Evolutionary conservation across 1,140 invertebrate genomes (phyloP).

Genomic region (Platyscapa corneri): DNA sequence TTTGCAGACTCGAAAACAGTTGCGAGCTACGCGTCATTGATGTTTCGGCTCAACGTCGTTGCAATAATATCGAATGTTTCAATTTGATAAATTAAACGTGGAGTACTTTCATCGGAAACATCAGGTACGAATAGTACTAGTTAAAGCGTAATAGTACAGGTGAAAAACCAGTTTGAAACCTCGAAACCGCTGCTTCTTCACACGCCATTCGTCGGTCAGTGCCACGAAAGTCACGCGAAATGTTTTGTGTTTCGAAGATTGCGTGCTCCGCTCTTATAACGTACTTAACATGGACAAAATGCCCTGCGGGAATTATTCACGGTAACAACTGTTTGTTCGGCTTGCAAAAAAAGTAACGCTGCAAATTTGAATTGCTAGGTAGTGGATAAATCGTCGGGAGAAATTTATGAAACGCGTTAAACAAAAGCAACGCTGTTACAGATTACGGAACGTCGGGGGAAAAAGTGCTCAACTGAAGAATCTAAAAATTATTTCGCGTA

Average conservation of each 20-base stretch:
- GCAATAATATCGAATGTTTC: not conserved
- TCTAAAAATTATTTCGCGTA: too few species aligned
- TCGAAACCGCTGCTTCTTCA: conserved; percentile 13
- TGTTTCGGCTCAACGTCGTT: not conserved
- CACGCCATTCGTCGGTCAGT: not conserved
- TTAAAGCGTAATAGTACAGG: not conserved
- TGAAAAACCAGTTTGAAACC: not conserved
- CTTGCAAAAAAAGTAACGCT: not conserved
- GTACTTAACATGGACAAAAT: not conserved
- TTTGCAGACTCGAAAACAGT: not conserved
- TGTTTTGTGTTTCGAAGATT: not conserved
- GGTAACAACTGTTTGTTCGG: not conserved
- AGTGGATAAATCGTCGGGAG: too few species aligned
- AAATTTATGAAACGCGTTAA: too few species aligned
- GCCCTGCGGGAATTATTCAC: not conserved
- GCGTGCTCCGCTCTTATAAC: not conserved
- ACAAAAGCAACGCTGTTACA: too few species aligned
- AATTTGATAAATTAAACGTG: conserved; percentile 7
- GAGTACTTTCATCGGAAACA: not conserved
- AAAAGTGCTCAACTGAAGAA: too few species aligned
- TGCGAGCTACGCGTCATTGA: not conserved
- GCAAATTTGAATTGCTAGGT: not conserved
- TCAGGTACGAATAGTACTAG: not conserved
- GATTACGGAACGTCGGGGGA: not conserved
- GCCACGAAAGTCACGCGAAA: conserved; percentile 11